These are phyloP conservation scores for Xyrauchen texanus DNA, from an alignment of 2,113 vertebrate species.

Conservation along the genomic window DNA sequence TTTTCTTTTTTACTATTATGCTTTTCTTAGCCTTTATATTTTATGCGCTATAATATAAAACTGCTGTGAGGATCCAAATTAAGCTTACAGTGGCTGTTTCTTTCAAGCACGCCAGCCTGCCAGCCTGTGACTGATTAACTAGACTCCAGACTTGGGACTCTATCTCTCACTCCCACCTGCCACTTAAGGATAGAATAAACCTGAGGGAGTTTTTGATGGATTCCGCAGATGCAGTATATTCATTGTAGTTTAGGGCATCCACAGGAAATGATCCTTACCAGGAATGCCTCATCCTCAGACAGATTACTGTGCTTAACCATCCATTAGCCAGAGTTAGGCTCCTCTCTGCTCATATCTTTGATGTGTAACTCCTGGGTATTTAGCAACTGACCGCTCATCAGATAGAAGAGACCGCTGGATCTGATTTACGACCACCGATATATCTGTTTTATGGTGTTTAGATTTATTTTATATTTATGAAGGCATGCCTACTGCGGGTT, in stretches of 20 bases:
- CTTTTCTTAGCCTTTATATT: neutral
- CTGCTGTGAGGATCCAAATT: neutral
- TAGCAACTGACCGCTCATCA: slow-evolving; percentile 31
- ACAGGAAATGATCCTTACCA: slow-evolving; percentile 34
- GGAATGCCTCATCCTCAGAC: slow-evolving; percentile 37
- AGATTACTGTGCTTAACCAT: slow-evolving; percentile 40
- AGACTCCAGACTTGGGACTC: neutral
- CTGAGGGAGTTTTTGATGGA: slow-evolving; percentile 29
- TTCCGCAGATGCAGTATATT: slow-evolving; percentile 23
- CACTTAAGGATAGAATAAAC: slow-evolving; percentile 29
- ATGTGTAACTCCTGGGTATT: slow-evolving; percentile 40
- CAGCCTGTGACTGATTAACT: slow-evolving; percentile 38
- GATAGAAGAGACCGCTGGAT: neutral
- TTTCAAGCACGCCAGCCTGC: neutral
- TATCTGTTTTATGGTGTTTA: neutral
- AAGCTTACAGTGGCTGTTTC: slow-evolving; percentile 29
- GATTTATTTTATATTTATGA: slow-evolving; percentile 23
- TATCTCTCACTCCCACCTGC: slow-evolving; percentile 38
- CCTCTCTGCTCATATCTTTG: slow-evolving; percentile 26
- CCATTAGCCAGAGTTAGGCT: slow-evolving; percentile 28
- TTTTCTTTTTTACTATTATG: slow-evolving; percentile 15
- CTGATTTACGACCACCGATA: slow-evolving; percentile 23
- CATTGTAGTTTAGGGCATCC: slow-evolving; percentile 39
- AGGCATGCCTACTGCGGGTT: neutral
- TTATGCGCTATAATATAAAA: neutral